Conservation (phyloP, 2,797 vertebrate species). For the Lacerta viridis region DNA sequence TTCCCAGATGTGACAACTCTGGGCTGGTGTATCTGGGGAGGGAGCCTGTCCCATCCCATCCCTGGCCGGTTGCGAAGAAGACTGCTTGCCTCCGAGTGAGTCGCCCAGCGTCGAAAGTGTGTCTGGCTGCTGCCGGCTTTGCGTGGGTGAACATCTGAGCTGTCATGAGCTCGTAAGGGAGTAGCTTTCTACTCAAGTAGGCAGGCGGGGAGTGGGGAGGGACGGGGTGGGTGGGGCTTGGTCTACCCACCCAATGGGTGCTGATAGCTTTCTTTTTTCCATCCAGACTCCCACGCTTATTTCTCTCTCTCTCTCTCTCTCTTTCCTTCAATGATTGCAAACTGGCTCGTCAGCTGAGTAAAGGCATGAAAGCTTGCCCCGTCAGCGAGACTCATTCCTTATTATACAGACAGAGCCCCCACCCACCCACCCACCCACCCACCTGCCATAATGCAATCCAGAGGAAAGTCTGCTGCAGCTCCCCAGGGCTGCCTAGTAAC, state of each 20-base stretch:
- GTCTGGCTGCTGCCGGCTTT: neutral
- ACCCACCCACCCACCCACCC: neutral
- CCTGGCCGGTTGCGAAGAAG: neutral
- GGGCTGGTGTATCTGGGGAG: too few species aligned
- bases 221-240: neutral
- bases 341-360: neutral
- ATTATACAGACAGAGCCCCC: neutral
- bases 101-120: neutral
- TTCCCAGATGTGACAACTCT: neutral
- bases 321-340: too few species aligned
- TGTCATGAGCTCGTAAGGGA: neutral
- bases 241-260: neutral
- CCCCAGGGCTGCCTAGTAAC: neutral
- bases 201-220: neutral
- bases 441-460: neutral
- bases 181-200: neutral
- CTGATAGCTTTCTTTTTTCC: too few species aligned
- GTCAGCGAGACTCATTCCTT: neutral
- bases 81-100: neutral
- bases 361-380: neutral
- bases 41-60: neutral
- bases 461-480: neutral
- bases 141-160: slow-evolving; percentile 7
- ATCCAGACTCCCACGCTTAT: neutral
- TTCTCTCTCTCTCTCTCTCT: neutral